Base-by-base conservation (phyloP, 1,140 invertebrate genomes). In the Sarcophaga bullata region DNA sequence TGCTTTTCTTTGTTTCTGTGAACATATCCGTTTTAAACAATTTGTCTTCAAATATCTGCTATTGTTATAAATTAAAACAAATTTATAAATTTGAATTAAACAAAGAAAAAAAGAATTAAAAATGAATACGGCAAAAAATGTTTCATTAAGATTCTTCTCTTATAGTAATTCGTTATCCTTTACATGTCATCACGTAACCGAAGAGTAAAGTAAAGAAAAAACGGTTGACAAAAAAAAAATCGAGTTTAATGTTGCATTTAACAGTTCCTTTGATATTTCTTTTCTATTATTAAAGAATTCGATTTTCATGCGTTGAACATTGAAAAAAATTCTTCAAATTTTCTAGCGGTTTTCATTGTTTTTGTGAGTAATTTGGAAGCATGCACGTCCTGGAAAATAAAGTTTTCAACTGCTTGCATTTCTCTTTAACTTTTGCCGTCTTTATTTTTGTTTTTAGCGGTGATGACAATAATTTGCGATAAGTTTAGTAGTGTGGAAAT, bases 321-420 rank as follows among this genome's bases (percentile, higher is more conserved):
- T 52, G 8, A 10, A 0, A 13, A 52, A 52, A 52, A 52, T 52
- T 6, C 6, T 52, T 52, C 50, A 13, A 52, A 52, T 52, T 52
- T 52, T 13, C 50, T 9, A 6, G 13, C 6, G 50, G 13, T 52
- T 52, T n/a, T 68, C n/a, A 19, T 68, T 62, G 6, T 62, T 68
- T 68, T 68, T 68, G 17, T 25, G 7, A 25, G 62, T 19, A 68
- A 19, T 68, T 7, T 68, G 62, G 17, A 19, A 19, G 62, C 8
- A 68, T 68, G 17, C 62, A 68, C 62, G 62, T 68, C 19, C 17
- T 25, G n/a, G n/a, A 37, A 10, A 19, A 25, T 68, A 68, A 68
- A 68, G n/a, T 68, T 68, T 68, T 68, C 19, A 68, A 68, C 62
- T 50, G 75, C 50, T 78, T 78, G 75, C 75, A 78, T 78, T 78